Evolutionary conservation across 2,113 vertebrate genomes (phyloP).

Genomic region (Neolamprologus cancellatus): DNA sequence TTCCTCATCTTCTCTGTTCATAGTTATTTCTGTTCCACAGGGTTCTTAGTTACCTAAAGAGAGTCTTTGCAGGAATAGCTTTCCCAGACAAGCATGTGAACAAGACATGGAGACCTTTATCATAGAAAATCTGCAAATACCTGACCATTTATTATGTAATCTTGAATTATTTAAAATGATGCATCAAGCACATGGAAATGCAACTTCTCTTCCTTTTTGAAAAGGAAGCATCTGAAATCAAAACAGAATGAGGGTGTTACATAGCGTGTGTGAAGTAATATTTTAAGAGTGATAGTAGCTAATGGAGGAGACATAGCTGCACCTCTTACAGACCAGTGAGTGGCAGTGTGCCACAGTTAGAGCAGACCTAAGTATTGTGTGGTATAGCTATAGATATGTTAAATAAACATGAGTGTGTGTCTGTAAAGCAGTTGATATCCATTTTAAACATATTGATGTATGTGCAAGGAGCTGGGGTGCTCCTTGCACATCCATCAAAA

Average conservation of each 20-base stretch:
- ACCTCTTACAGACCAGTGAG: slow-evolving; percentile 57
- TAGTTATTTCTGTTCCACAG: neutral
- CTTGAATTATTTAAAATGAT: neutral
- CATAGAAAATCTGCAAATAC: neutral
- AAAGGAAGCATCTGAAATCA: neutral
- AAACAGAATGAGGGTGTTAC: neutral
- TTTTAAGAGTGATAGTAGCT: neutral
- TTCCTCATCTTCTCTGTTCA: neutral
- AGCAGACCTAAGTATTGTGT: neutral
- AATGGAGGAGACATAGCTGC: slow-evolving; percentile 32
- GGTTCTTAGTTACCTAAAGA: slow-evolving; percentile 3
- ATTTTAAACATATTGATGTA: neutral
- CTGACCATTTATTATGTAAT: neutral
- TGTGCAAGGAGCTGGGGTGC: neutral
- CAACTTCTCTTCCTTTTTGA: neutral
- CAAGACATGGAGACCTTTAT: neutral
- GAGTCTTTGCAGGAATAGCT: neutral
- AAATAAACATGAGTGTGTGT: neutral
- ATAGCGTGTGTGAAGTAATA: neutral
- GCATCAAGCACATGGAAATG: neutral
- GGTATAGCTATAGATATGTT: neutral
- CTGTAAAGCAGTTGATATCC: neutral
- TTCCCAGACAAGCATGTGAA: neutral
- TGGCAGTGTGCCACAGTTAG: slow-evolving; percentile 67
- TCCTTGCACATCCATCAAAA: neutral